Evolutionary conservation across 1,140 invertebrate genomes (phyloP).

Genomic region (Cecropterus lyciades): DNA sequence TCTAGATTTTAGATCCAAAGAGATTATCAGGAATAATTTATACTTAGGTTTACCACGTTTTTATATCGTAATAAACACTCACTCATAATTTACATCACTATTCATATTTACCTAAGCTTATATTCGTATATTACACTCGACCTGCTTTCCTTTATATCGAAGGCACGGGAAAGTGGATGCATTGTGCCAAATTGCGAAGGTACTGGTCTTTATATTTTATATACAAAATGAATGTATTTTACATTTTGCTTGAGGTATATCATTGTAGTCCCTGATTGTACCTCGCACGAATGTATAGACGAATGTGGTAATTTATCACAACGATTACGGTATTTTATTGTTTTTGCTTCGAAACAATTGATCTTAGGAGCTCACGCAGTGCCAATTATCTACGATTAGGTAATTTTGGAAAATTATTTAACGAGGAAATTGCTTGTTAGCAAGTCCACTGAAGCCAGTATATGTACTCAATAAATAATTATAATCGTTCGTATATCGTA

Average conservation of each 20-base stretch:
- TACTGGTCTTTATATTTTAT: slow-evolving; percentile 23
- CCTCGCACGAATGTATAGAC: slow-evolving; percentile 35
- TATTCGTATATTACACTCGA: slow-evolving; percentile 46
- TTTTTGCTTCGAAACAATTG: slow-evolving; percentile 25
- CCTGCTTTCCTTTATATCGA: slow-evolving; percentile 64
- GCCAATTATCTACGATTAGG: slow-evolving; percentile 52
- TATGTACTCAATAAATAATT: slow-evolving; percentile 15
- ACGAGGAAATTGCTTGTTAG: slow-evolving; percentile 39
- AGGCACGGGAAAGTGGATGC: slow-evolving; percentile 62
- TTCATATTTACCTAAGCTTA: slow-evolving; percentile 20
- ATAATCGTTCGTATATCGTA: slow-evolving; percentile 30
- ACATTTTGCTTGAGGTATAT: slow-evolving; percentile 25
- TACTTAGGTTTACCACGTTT: slow-evolving; percentile 10
- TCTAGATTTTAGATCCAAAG: slow-evolving; percentile 15
- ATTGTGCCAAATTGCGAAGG: slow-evolving; percentile 51
- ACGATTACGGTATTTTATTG: slow-evolving; percentile 26
- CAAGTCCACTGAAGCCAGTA: slow-evolving; percentile 56
- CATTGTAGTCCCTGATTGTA: slow-evolving; percentile 8
- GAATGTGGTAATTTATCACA: slow-evolving; percentile 40
- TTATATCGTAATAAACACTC: slow-evolving; percentile 13
- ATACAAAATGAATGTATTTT: slow-evolving; percentile 13
- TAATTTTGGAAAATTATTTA: slow-evolving; percentile 28
- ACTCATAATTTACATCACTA: slow-evolving; percentile 19
- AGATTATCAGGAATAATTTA: slow-evolving; percentile 25
- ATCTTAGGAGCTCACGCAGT: slow-evolving; percentile 51